Conservation (phyloP, 2,888 invertebrate genomes). For the Leucoma salicis region DNA sequence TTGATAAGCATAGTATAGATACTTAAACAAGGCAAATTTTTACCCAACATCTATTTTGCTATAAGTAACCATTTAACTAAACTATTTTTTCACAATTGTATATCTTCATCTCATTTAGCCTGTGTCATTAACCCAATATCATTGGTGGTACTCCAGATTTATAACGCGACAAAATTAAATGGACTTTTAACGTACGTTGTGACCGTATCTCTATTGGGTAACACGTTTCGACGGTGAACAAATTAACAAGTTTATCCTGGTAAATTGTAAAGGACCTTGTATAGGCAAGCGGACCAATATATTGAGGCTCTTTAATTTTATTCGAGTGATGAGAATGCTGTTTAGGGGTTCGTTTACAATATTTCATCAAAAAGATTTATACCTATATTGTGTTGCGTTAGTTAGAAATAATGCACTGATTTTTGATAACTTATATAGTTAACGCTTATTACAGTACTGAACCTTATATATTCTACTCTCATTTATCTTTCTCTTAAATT, state of each 20-base stretch:
- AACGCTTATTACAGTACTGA: too few species aligned
- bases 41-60: too few species aligned
- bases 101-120: background rate
- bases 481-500: too few species aligned
- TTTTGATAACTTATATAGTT: too few species aligned
- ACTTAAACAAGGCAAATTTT: too few species aligned
- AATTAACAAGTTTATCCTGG: slow-evolving; percentile 59
- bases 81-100: background rate
- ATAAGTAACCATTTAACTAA: too few species aligned
- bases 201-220: slow-evolving; percentile 43
- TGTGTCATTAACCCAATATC: slow-evolving; percentile 27
- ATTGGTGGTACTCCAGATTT: slow-evolving; percentile 47
- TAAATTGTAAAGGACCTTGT: slow-evolving; percentile 48
- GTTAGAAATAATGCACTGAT: too few species aligned
- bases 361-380: background rate
- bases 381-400: too few species aligned
- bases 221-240: slow-evolving; percentile 50
- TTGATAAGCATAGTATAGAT: too few species aligned
- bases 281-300: slow-evolving; percentile 34
- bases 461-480: too few species aligned
- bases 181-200: slow-evolving; percentile 52
- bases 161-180: slow-evolving; percentile 65
- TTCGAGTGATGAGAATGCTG: slow-evolving; percentile 41
- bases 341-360: slow-evolving; percentile 38
- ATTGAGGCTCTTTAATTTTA: slow-evolving; percentile 42